phyloP scores from a whole-genome alignment of 2,888 invertebrate species.

The Boloria selene region DNA sequence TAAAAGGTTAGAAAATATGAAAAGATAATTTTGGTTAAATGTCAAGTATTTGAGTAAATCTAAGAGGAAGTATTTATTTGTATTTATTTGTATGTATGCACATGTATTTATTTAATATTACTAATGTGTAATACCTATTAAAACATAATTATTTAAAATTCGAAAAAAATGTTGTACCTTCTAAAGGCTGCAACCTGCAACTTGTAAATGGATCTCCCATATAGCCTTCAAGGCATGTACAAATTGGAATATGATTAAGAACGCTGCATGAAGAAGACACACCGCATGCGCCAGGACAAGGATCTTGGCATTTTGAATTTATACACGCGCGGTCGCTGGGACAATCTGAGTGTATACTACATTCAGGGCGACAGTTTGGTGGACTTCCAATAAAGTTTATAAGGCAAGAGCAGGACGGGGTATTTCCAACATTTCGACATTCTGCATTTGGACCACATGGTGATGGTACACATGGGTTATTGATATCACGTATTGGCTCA shows the following conservation, averaged over 20 bases:
- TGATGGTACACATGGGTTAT: constrained; percentile 83
- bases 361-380: constrained; percentile 87
- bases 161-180: constrained; percentile 58
- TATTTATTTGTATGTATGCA: no score
- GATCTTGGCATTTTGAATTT: constrained; percentile 88
- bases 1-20: no score
- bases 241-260: constrained; percentile 88
- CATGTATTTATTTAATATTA: no score
- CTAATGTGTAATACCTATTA: no score
- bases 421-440: constrained; percentile 82
- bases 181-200: constrained; percentile 77
- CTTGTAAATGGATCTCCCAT: constrained; percentile 88
- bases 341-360: constrained; percentile 89
- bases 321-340: constrained; percentile 88
- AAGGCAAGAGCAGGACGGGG: constrained; percentile 85
- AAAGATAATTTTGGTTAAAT: no score
- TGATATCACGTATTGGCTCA: constrained; percentile 55
- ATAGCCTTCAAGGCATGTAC: constrained; percentile 87
- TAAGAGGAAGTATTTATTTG: no score
- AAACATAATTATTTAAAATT: no score
- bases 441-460: constrained; percentile 86
- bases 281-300: constrained; percentile 90
- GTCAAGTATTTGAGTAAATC: no score
- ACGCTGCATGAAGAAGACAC: constrained; percentile 83
- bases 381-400: constrained; percentile 86